Evolutionary conservation across 2,113 vertebrate species (phyloP).

Genomic region (Percina caprodes): DNA sequence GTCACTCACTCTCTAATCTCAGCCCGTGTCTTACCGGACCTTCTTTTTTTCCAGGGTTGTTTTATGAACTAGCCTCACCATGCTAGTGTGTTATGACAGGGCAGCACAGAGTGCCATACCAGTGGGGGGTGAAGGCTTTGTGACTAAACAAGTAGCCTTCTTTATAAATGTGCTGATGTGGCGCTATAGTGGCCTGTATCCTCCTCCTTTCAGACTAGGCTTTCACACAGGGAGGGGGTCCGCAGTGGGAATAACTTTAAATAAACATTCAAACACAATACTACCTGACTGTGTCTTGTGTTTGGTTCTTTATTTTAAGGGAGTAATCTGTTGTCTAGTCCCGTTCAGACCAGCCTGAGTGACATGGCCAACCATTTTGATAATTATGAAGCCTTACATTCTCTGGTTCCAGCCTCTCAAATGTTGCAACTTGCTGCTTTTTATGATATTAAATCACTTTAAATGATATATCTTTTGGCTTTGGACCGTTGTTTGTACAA

Average conservation of each 20-base stretch:
- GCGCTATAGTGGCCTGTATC: conserved; percentile 90
- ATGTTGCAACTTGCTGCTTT: background rate
- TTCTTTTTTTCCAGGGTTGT: conserved; percentile 25
- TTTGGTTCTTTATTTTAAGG: conserved; percentile 13
- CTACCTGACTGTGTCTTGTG: conserved; percentile 21
- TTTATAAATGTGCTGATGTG: conserved; percentile 86
- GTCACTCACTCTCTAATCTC: conserved; percentile 32
- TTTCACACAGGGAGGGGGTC: conserved; percentile 76
- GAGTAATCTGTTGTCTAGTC: background rate
- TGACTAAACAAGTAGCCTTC: conserved; percentile 70
- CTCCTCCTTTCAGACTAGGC: conserved; percentile 91
- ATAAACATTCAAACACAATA: conserved; percentile 73
- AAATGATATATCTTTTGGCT: background rate
- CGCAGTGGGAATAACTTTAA: conserved; percentile 74
- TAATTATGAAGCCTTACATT: no score
- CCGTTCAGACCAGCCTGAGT: background rate
- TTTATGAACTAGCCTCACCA: conserved; percentile 58
- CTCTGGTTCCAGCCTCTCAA: background rate
- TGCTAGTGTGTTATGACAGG: conserved; percentile 69
- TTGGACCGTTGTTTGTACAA: background rate
- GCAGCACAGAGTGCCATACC: conserved; percentile 78
- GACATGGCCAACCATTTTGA: background rate
- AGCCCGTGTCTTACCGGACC: conserved; percentile 45
- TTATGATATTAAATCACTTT: background rate
- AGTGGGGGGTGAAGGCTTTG: conserved; percentile 54